Evolutionary conservation across 1,140 invertebrate genomes (phyloP).

Genomic region (Aphis gossypii): DNA sequence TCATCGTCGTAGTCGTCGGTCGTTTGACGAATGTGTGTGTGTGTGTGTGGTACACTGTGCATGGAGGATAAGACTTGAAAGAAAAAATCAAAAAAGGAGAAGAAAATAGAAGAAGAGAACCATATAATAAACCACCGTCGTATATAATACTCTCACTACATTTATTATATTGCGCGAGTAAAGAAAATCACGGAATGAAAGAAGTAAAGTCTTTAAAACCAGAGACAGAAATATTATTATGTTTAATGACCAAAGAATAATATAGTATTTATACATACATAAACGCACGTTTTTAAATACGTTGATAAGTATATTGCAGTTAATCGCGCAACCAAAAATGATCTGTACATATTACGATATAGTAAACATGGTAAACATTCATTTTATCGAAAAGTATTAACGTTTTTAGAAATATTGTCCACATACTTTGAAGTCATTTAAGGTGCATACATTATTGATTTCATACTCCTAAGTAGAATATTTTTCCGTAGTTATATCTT

Average conservation of each 20-base stretch:
- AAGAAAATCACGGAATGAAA: neutral
- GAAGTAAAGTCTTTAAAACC: neutral
- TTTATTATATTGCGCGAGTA: neutral
- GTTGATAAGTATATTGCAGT: neutral
- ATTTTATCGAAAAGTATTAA: neutral
- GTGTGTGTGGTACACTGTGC: neutral
- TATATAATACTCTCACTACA: neutral
- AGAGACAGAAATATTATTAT: neutral
- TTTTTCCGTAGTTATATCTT: neutral
- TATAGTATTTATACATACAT: neutral
- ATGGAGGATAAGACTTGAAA: neutral
- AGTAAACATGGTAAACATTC: neutral
- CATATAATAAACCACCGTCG: neutral
- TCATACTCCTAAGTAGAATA: neutral
- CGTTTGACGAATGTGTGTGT: constrained; percentile 13
- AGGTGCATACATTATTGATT: neutral
- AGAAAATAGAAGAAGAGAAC: neutral
- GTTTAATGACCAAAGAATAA: neutral
- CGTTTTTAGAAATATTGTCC: neutral
- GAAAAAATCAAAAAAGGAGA: neutral
- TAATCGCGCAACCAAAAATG: neutral
- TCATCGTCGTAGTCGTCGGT: neutral
- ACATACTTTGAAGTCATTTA: neutral
- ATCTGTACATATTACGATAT: neutral
- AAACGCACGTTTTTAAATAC: neutral